Evolutionary conservation across 2,797 vertebrate species (phyloP).

Genomic region (Tragopan temminckii): DNA sequence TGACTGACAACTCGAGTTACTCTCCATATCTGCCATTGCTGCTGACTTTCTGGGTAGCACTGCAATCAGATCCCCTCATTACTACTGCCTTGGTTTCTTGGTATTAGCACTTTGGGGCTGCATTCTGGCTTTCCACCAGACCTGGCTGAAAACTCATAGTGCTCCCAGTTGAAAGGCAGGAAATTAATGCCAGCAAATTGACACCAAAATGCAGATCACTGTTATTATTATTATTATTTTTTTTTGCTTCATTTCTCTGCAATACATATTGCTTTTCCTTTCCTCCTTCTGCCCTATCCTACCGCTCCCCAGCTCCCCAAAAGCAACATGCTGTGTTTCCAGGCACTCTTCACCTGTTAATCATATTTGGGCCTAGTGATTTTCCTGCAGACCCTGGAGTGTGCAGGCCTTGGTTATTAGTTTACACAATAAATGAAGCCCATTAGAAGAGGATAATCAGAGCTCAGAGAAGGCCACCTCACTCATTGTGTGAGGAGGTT

Average conservation of each 20-base stretch:
- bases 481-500: slow-evolving; percentile 57
- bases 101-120: background rate
- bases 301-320: background rate
- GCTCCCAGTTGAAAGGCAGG: background rate
- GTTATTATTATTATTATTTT: background rate
- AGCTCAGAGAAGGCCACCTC: slow-evolving; percentile 62
- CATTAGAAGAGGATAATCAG: slow-evolving; percentile 73
- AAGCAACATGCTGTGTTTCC: background rate
- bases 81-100: background rate
- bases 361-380: slow-evolving; percentile 49
- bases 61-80: background rate
- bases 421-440: slow-evolving; percentile 73
- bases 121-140: background rate
- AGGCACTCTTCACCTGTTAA: slow-evolving; percentile 37
- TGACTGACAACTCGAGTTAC: background rate
- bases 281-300: background rate
- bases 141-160: background rate
- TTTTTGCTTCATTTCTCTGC: slow-evolving; percentile 39
- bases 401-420: slow-evolving; percentile 51
- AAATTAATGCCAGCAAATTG: background rate
- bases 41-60: background rate
- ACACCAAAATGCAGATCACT: background rate
- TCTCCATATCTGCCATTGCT: background rate
- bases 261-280: background rate
- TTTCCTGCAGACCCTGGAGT: slow-evolving; percentile 49